A percentile compares a stretch with the other conserved stretches of the same genome.
These are phyloP conservation scores for Melinopterus prodromus DNA, from an alignment of 2,888 invertebrate genomes.

Conservation along the genomic window DNA sequence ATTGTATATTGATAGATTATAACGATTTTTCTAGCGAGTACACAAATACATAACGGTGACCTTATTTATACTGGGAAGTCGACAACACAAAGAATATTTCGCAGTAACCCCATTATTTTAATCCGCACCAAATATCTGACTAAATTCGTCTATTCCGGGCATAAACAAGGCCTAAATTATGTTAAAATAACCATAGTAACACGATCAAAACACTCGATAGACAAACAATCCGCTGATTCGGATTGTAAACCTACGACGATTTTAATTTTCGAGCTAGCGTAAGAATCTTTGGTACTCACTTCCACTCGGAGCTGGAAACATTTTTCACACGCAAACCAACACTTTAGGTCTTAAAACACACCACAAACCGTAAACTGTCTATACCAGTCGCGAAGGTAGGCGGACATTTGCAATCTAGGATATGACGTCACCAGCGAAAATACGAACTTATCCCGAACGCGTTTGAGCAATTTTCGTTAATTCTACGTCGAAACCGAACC, in stretches of 20 bases:
- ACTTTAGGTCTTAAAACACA: slow-evolving; percentile 59
- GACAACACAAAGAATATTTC: not conserved
- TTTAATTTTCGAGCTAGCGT: not conserved
- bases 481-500: not conserved
- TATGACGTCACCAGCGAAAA: slow-evolving; percentile 53
- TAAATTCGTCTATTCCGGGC: not conserved
- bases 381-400: slow-evolving; percentile 56
- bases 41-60: not conserved
- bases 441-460: slow-evolving; percentile 14
- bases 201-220: slow-evolving; percentile 6
- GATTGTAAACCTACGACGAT: not conserved
- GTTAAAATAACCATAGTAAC: not conserved
- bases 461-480: not conserved
- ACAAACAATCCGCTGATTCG: slow-evolving; percentile 35
- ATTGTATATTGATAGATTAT: not conserved
- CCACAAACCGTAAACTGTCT: slow-evolving; percentile 57
- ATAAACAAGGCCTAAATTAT: not conserved
- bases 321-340: slow-evolving; percentile 53
- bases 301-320: slow-evolving; percentile 60
- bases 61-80: not conserved
- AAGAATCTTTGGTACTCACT: slow-evolving; percentile 52
- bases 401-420: slow-evolving; percentile 61
- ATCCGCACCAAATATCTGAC: not conserved
- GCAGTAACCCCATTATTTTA: not conserved
- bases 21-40: not conserved